A percentile compares a stretch with the other conserved stretches of the same genome.
These are phyloP conservation scores for Dascyllus trimaculatus DNA, from an alignment of 2,113 vertebrate species.

Conservation along the genomic window DNA sequence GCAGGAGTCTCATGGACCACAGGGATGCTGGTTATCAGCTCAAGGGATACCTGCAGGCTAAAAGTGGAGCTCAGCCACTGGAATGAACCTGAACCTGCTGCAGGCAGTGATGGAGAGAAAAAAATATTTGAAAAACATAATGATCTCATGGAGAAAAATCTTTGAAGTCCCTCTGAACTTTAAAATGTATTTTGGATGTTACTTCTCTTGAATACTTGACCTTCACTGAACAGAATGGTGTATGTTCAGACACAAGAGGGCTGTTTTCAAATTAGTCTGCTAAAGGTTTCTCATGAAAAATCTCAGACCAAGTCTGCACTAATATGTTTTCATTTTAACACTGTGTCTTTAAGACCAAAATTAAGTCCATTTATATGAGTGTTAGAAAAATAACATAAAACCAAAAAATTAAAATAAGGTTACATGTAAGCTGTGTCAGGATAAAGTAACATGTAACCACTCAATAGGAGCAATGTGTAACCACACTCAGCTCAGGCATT, in stretches of 20 bases:
- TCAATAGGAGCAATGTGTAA: too few species aligned
- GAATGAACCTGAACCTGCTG: constrained; percentile 27
- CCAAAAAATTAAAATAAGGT: too few species aligned
- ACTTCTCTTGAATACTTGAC: not conserved
- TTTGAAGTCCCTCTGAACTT: constrained; percentile 1
- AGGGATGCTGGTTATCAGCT: constrained; percentile 41
- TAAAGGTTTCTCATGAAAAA: not conserved
- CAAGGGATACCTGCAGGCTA: constrained; percentile 50
- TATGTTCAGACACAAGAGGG: not conserved
- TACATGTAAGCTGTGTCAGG: too few species aligned
- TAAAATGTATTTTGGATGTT: constrained; percentile 13
- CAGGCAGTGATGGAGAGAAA: not conserved
- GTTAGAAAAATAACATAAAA: too few species aligned
- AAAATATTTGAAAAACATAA: constrained; percentile 19
- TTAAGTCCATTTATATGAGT: too few species aligned
- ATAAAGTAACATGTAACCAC: too few species aligned
- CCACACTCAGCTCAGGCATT: too few species aligned
- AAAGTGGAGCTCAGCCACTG: constrained; percentile 7
- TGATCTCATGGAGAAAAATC: not conserved
- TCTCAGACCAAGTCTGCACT: too few species aligned
- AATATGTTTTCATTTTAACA: not conserved
- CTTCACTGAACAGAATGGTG: not conserved
- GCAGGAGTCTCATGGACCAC: constrained; percentile 31
- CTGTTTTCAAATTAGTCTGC: constrained; percentile 1
- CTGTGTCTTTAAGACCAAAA: too few species aligned